Base-by-base conservation (phyloP, 2,113 vertebrate genomes). In the Otis tarda region DNA sequence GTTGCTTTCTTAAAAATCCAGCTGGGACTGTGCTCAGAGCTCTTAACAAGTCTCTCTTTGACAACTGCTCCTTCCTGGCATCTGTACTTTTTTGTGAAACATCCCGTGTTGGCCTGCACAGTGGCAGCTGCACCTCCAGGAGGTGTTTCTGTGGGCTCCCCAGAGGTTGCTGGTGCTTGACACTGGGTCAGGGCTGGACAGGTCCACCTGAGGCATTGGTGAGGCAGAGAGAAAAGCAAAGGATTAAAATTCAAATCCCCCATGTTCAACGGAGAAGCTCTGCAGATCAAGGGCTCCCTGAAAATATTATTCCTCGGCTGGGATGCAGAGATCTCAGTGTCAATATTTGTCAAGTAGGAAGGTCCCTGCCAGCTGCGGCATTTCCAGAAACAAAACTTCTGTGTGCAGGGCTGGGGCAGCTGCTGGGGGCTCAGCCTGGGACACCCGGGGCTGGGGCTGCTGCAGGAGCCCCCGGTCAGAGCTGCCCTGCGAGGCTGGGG, bases 271-370 rank as follows among this genome's bases (percentile, higher is more conserved):
- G 10, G 30, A 74, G 59, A 60, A 82, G 20, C 28, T 91, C 55
- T 88, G 68, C 82, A 71, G 69, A 53, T 75, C 33, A 45, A 57
- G 64, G 24, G 52, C 45, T 87, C 68, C 49, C 69, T 93, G 77
- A 59, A 85, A 95, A 95, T 33, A 60, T 83, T 94, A 77, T 75
- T 96, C 71, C 83, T 91, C 15, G 0, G 37, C 85, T 4, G 52
- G 67, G 90, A 87, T 86, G 92, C 35, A 52, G 83, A 76, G 55
- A 90, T 83, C 84, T 90, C 93, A 81, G n/a, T 70, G 97, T 97
- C 97, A 98, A 96, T 97, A 98, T 98, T 97, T 98, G 95, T 94
- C 93, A 96, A 96, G 80, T 56, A 95, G 95, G 97, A 94, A 96
- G 80, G 86, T 82, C 19, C 25, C 25, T 69, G 85, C 80, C 89